Conservation (phyloP, 2,888 invertebrate genomes). For the Cerceris ruficornis region DNA sequence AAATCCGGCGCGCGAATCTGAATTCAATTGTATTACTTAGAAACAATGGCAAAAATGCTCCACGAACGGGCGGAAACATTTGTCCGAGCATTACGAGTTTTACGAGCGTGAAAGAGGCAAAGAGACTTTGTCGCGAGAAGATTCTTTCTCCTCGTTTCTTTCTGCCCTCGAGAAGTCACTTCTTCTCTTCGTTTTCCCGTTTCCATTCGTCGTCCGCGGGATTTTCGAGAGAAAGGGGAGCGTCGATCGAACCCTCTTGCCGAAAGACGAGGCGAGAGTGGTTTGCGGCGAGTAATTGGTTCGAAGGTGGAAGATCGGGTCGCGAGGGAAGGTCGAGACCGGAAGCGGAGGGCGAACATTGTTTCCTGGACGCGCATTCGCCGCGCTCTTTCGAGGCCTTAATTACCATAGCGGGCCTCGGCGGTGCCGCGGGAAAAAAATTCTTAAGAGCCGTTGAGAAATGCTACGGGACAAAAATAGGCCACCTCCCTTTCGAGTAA, state of each 20-base stretch:
- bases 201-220: no score
- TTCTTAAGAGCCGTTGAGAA: slow-evolving; percentile 64
- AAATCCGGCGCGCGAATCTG: no score
- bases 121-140: no score
- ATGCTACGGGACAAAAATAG: slow-evolving; percentile 64
- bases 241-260: no score
- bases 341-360: slow-evolving; percentile 52
- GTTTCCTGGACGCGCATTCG: slow-evolving; percentile 50
- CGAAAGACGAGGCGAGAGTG: neutral
- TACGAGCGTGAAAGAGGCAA: no score
- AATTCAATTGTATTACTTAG: no score
- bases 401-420: slow-evolving; percentile 55
- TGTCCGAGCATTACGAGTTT: no score
- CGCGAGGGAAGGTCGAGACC: slow-evolving; percentile 24
- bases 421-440: slow-evolving; percentile 49
- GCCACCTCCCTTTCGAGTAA: slow-evolving; percentile 59
- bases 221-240: no score
- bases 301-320: neutral
- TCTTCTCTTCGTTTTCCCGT: no score
- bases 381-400: slow-evolving; percentile 47
- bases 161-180: no score
- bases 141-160: no score
- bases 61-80: neutral
- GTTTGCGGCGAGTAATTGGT: neutral
- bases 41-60: neutral